Percentiles rank a stretch among this genome's conserved stretches.
phyloP scores from a whole-genome alignment of 2,888 invertebrate genomes.

The Myathropa florea region DNA sequence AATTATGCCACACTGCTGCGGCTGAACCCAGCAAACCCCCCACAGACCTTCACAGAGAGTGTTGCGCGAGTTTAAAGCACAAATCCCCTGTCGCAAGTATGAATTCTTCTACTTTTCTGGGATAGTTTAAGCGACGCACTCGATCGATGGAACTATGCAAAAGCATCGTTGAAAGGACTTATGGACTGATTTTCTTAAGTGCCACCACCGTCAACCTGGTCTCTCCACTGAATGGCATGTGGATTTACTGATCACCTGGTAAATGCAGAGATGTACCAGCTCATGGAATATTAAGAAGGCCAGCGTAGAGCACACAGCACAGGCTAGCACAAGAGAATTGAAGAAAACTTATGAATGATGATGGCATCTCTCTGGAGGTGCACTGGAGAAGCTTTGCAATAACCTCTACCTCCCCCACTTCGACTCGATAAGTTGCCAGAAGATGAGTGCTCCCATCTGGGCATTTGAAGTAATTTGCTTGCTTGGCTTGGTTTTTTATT shows the following conservation, averaged over 20 bases:
- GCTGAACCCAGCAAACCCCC: not conserved
- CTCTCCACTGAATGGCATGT: not conserved
- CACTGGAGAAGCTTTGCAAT: slow-evolving; percentile 7
- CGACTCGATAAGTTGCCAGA: slow-evolving; percentile 44
- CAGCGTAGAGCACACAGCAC: too few species aligned
- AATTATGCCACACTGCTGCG: slow-evolving; percentile 40
- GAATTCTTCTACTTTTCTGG: not conserved
- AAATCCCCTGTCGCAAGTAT: slow-evolving; percentile 48
- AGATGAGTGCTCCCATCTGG: slow-evolving; percentile 51
- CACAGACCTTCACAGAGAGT: not conserved
- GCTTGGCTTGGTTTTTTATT: slow-evolving; percentile 31
- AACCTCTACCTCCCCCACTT: slow-evolving; percentile 5
- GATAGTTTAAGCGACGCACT: not conserved
- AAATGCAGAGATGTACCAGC: not conserved
- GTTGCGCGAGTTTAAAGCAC: not conserved
- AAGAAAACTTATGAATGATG: slow-evolving; percentile 58
- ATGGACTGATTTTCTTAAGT: slow-evolving; percentile 39
- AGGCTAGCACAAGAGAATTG: not conserved
- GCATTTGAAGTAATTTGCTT: slow-evolving; percentile 55
- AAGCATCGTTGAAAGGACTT: slow-evolving; percentile 22
- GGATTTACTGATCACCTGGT: not conserved
- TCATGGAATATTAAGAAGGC: slow-evolving; percentile 30
- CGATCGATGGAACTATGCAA: not conserved
- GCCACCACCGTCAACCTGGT: not conserved
- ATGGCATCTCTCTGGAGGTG: slow-evolving; percentile 41